Evolutionary conservation across 2,888 invertebrate species (phyloP), one percentile per base, ranked within the genome.

Genomic region (Drosophila picticornis): DNA sequence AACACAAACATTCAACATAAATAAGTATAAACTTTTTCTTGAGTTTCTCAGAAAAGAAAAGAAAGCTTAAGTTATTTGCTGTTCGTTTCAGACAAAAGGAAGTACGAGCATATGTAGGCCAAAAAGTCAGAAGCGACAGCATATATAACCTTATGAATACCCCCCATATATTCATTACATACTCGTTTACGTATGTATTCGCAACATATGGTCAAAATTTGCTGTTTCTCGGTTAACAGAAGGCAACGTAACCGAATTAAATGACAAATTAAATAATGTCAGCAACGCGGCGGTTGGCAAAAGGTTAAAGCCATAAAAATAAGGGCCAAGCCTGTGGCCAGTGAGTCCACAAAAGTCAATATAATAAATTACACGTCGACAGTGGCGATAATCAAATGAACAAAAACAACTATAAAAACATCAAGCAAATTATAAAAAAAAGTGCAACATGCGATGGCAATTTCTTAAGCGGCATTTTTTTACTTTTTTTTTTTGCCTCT

Each of bases 231-330:
- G 57, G 58, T 62, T 57, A 50, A 66, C 71, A 73, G 72, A 62
- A 75, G 78, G 75, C 75, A 65, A n/a, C 59, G 38, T 51, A 80
- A 65, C 46, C 69, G 75, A 85, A 75, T 90, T 87, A 90, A 87
- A 87, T 90, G 88, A 90, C 90, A 87, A 90, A 90, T 87, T 91
- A 88, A 91, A 90, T 85, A 85, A 90, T 86, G 85, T 84, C 85
- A 81, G 82, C 87, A 73, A 76, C 90, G 89, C 90, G 89, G 75
- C 76, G 80, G 90, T 77, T 88, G 82, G 50, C 89, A 81, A 90
- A 76, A 86, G 85, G 91, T 90, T 89, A 90, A 88, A 87, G 83
- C 90, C 90, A 90, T 88, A 90, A 91, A 90, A 91, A 83, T 75
- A 82, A 79, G 88, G 82, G 86, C 81, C 80, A 58, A 56, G 48